Evolutionary conservation across 2,113 vertebrate species (phyloP).

Genomic region (Malurus elegans): DNA sequence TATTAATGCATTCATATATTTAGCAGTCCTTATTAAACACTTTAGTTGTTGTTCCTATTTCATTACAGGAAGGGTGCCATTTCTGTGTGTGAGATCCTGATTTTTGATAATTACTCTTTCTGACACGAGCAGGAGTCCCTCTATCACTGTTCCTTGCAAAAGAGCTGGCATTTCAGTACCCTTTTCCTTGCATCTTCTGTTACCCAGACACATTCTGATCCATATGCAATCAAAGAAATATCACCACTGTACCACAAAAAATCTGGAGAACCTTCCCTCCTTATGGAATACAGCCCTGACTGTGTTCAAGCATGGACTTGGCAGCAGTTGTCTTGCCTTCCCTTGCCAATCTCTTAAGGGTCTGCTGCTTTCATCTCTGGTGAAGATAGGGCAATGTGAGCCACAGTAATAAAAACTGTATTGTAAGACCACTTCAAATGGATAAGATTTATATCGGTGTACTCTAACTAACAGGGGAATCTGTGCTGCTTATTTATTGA

Average conservation of each 20-base stretch:
- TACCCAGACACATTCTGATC: background rate
- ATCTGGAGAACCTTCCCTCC: background rate
- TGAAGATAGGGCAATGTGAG: background rate
- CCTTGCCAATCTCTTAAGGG: background rate
- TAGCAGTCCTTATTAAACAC: background rate
- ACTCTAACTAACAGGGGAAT: background rate
- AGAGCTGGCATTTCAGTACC: background rate
- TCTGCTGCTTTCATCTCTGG: background rate
- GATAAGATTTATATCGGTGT: background rate
- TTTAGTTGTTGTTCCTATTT: background rate
- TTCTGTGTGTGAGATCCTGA: background rate
- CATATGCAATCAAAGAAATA: background rate
- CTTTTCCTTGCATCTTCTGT: background rate
- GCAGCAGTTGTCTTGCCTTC: background rate
- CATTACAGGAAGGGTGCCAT: background rate
- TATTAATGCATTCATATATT: background rate
- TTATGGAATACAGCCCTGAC: background rate
- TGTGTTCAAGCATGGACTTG: accelerated
- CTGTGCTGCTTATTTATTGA: background rate
- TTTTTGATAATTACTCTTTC: background rate
- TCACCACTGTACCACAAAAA: background rate
- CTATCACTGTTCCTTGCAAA: background rate
- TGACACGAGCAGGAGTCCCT: background rate
- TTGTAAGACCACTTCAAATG: background rate
- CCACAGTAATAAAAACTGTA: background rate